Conservation (phyloP, 1,140 invertebrate species). For the Aphaenogaster rudis region DNA sequence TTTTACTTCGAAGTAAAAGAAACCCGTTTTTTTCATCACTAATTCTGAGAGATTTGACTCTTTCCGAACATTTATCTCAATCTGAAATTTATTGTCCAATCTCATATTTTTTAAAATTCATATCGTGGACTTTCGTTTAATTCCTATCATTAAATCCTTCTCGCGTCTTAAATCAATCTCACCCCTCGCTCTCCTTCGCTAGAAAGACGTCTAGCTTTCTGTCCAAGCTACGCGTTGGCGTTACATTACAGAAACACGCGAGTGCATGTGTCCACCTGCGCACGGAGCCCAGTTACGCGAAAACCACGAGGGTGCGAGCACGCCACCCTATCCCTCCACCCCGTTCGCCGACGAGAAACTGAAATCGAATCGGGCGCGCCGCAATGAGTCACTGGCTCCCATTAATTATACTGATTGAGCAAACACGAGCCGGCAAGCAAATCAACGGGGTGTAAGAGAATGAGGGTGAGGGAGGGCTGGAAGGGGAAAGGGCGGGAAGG, state of each 20-base stretch:
- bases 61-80: neutral
- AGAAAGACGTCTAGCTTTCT: neutral
- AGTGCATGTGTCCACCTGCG: constrained; percentile 6
- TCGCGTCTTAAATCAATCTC: neutral
- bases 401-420: constrained; percentile 72
- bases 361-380: constrained; percentile 54
- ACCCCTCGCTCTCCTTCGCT: neutral
- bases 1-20: no score
- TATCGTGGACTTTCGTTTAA: neutral
- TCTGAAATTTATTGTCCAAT: neutral
- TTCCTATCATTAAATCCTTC: neutral
- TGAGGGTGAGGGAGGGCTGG: neutral
- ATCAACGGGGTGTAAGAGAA: constrained; percentile 45
- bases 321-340: neutral
- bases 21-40: no score
- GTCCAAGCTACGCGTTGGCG: neutral
- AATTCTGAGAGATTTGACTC: neutral
- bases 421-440: constrained; percentile 55
- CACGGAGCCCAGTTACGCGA: neutral
- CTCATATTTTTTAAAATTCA: neutral
- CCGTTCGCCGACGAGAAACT: constrained; percentile 38
- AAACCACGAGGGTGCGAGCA: constrained; percentile 18
- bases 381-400: constrained; percentile 66
- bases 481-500: neutral
- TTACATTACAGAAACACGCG: constrained; percentile 17